phyloP scores from a whole-genome alignment of 1,140 invertebrate genomes.

The Rhynchophorus ferrugineus region DNA sequence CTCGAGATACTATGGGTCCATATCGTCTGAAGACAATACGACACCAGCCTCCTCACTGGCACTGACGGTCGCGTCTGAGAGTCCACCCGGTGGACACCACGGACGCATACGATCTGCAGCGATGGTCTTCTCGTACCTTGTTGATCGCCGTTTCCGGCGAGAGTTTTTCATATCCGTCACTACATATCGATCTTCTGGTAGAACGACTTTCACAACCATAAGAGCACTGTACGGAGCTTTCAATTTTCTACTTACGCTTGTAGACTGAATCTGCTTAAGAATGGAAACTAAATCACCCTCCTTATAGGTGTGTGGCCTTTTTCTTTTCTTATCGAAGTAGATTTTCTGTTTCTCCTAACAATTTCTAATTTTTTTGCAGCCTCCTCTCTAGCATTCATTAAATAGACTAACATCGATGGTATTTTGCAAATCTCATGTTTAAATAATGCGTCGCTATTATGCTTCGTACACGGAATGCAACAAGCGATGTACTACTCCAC shows the following conservation, averaged over 20 bases:
- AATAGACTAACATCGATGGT: neutral
- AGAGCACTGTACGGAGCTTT: neutral
- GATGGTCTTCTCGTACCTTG: neutral
- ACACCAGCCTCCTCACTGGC: neutral
- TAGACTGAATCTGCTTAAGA: neutral
- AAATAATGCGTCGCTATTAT: neutral
- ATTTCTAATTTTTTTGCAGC: neutral
- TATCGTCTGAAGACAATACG: neutral
- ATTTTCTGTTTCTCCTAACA: neutral
- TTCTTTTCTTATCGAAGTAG: neutral
- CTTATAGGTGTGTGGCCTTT: neutral
- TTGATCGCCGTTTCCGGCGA: neutral
- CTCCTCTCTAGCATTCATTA: neutral
- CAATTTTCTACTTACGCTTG: neutral
- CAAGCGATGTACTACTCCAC: constrained; percentile 27
- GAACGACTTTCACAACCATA: neutral
- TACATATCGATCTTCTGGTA: constrained; percentile 1
- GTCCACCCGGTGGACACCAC: neutral
- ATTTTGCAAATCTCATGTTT: constrained; percentile 3
- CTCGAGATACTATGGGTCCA: neutral
- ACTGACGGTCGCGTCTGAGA: neutral
- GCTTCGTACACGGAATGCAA: constrained; percentile 24
- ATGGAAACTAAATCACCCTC: neutral
- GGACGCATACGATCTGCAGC: neutral
- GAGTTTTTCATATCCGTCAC: neutral